phyloP scores from a whole-genome alignment of 2,888 invertebrate genomes.

The Strigamia crassipes region DNA sequence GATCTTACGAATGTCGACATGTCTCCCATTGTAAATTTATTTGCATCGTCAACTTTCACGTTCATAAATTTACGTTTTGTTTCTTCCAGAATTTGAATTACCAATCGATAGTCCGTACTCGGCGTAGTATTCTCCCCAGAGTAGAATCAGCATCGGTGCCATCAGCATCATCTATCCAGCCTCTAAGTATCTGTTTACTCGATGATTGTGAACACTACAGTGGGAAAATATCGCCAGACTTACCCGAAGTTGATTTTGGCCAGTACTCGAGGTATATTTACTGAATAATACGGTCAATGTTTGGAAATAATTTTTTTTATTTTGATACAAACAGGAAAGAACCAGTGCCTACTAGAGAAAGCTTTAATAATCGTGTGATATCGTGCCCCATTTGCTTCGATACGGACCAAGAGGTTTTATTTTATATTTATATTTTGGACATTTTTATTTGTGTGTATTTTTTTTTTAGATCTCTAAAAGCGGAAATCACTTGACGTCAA shows the following conservation, averaged over 20 bases:
- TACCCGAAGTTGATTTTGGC: slow-evolving; percentile 2
- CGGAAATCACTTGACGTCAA: not conserved
- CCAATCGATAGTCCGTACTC: not conserved
- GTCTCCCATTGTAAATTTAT: not conserved
- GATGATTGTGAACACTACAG: not conserved
- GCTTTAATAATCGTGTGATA: not conserved
- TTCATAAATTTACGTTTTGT: not conserved
- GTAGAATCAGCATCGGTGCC: not conserved
- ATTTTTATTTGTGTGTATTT: not conserved
- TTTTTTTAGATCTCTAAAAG: not conserved
- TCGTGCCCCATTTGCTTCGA: not conserved
- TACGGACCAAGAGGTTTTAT: not conserved
- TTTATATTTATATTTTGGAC: no score
- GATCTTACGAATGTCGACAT: not conserved
- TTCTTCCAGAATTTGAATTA: not conserved
- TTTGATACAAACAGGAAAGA: not conserved
- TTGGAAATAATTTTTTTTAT: not conserved
- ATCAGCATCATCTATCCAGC: not conserved
- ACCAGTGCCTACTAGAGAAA: not conserved
- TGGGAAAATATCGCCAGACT: not conserved
- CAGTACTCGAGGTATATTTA: not conserved
- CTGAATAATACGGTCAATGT: no score
- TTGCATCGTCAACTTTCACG: no score
- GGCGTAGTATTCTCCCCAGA: not conserved
- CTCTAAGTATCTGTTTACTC: not conserved